A percentile compares a stretch with the other conserved stretches of the same genome.
These are phyloP conservation scores for Hystrix cristata DNA, from an alignment of 2,113 vertebrate genomes.

Conservation along the genomic window DNA sequence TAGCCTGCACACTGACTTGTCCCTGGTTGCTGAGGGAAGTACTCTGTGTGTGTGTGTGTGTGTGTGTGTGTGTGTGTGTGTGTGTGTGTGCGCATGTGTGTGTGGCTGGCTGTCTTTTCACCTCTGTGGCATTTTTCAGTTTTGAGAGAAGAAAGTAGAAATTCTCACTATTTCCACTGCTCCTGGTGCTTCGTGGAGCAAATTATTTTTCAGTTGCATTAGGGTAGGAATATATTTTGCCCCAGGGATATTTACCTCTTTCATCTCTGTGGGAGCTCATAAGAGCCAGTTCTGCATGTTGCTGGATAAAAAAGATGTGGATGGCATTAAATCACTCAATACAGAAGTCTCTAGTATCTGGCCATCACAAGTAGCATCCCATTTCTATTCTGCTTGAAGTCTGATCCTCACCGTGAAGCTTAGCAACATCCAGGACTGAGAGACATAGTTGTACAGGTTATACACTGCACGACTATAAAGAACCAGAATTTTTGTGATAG, in stretches of 20 bases:
- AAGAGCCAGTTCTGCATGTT: background rate
- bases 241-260: background rate
- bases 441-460: background rate
- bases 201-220: constrained; percentile 25
- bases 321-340: background rate
- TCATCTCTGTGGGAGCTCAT: background rate
- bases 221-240: constrained; percentile 5
- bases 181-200: background rate
- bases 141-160: background rate
- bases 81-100: too few relatives aligned
- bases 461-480: background rate
- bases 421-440: background rate
- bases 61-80: background rate
- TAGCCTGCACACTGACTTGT: background rate
- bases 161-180: background rate
- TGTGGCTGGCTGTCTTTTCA: background rate
- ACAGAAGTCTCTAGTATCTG: background rate
- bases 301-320: background rate
- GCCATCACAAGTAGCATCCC: background rate
- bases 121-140: background rate
- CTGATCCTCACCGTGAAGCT: background rate
- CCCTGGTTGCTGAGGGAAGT: too few relatives aligned
- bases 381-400: background rate
- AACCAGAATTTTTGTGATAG: background rate
- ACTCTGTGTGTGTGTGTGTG: too few relatives aligned